Evolutionary conservation across 2,888 invertebrate genomes (phyloP), one percentile per base, ranked within the genome.

Genomic region (Drosophila mettleri): DNA sequence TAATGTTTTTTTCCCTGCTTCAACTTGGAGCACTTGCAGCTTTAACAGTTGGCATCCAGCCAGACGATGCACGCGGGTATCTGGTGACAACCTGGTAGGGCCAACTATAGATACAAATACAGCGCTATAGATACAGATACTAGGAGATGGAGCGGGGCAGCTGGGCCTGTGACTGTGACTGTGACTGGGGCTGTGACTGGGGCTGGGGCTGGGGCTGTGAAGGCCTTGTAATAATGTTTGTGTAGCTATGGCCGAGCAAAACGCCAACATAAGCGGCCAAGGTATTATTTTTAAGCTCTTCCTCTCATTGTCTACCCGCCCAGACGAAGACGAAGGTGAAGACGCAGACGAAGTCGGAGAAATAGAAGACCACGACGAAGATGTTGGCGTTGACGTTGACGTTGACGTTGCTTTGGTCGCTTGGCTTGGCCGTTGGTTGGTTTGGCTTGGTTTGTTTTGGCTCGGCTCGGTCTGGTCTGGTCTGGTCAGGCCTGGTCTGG

Each of bases 261-360:
- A 71, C 83, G 84, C 76, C 80, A 80, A 80, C 80, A 84, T 84
- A 85, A 85, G 85, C 82, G 85, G 78, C 73, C 84, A 86, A 78
- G 82, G 85, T 86, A 86, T 86, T 86, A 86, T 80, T 86, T 86
- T 84, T 86, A 86, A 86, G 85, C 85, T 85, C 86, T 85, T 85
- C 84, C 86, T 80, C 58, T 74, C 80, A 81, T 80, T 85, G 85
- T 85, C 85, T 85, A 69, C 85, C 74, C 80, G 43, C 72, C 78
- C 76, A 78, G 76, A 61, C 52, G 48, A 79, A 41, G 57, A 39
- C 41, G 48, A 45, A 59, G 39, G 48, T n/a, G 39, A 38, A 27
- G 36, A 38, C 41, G 27, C n/a, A 53, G 58, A 38, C 41, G 33
- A 57, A 60, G 43, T 20, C 48, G 16, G 36, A 52, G 58, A 53